These are phyloP conservation scores for Drosophila paucipuncta DNA, from an alignment of 2,888 invertebrate species.

Conservation along the genomic window DNA sequence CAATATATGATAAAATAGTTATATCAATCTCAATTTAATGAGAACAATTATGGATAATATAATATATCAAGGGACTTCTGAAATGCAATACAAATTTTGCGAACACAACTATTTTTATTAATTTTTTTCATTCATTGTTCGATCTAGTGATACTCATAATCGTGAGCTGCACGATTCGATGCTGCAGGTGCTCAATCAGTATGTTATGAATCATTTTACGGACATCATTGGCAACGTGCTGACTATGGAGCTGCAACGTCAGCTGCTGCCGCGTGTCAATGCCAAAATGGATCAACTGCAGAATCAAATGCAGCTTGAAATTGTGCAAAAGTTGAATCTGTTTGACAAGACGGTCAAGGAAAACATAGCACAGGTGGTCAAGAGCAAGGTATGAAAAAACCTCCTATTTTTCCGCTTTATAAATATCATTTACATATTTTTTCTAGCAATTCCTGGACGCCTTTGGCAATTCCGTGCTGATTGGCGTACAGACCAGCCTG, in stretches of 20 bases:
- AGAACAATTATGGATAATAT: not conserved
- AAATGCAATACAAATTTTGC: too few species aligned
- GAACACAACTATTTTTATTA: not conserved
- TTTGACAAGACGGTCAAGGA: constrained; percentile 92
- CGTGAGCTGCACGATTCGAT: constrained; percentile 86
- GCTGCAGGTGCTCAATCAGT: constrained; percentile 86
- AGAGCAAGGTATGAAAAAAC: constrained; percentile 89
- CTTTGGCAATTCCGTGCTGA: constrained; percentile 89
- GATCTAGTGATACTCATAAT: constrained; percentile 85
- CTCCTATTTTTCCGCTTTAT: not conserved
- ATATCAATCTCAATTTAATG: not conserved
- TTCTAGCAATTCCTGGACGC: constrained; percentile 90
- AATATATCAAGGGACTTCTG: not conserved
- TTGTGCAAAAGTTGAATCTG: constrained; percentile 90
- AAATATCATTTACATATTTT: constrained; percentile 4
- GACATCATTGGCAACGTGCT: constrained; percentile 87
- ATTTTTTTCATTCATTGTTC: not conserved
- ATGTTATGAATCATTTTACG: constrained; percentile 86
- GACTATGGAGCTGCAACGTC: constrained; percentile 87
- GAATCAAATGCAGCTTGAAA: constrained; percentile 89
- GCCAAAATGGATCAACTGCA: constrained; percentile 86
- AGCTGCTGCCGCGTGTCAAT: constrained; percentile 87
- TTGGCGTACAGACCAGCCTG: constrained; percentile 90
- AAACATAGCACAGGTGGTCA: constrained; percentile 92
- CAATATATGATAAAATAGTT: not conserved